A percentile compares a stretch with the other conserved stretches of the same genome.
These are phyloP conservation scores for Drosophila tani DNA, from an alignment of 1,140 invertebrate species.

Conservation along the genomic window DNA sequence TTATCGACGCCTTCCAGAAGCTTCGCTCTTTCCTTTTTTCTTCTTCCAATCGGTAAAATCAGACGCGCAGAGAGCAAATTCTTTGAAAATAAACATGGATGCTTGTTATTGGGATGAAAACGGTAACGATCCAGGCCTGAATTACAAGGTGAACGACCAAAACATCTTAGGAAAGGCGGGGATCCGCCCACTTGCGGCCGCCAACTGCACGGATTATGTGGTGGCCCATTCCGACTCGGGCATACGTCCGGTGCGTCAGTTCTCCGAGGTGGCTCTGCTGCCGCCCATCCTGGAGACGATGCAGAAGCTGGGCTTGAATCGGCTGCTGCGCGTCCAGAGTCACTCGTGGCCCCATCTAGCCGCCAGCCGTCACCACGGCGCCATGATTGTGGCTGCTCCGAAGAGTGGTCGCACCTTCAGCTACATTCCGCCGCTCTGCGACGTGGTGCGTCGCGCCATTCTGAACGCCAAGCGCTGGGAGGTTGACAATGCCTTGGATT, in stretches of 20 bases:
- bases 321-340: conserved; percentile 56
- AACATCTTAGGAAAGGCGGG: not conserved
- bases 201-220: conserved; percentile 51
- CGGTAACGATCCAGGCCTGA: too few relatives aligned
- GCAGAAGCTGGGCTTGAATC: conserved; percentile 28
- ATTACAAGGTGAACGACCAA: too few relatives aligned
- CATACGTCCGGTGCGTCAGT: conserved; percentile 21
- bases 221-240: conserved; percentile 26
- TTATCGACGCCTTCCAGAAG: not conserved
- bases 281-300: conserved; percentile 38
- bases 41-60: not conserved
- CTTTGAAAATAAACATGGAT: not conserved
- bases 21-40: too few relatives aligned
- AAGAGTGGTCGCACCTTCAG: conserved; percentile 58
- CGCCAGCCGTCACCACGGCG: conserved; percentile 32
- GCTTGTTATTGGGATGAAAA: too few relatives aligned
- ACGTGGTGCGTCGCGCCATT: conserved; percentile 12
- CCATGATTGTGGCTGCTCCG: conserved; percentile 54
- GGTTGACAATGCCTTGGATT: not conserved
- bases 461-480: not conserved
- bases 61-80: not conserved
- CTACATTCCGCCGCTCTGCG: conserved; percentile 60
- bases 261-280: conserved; percentile 45
- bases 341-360: conserved; percentile 57
- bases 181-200: conserved; percentile 15